Base-by-base conservation (phyloP, 37 sponge, comb jelly and placozoan genomes). In the Spongia lamella region DNA sequence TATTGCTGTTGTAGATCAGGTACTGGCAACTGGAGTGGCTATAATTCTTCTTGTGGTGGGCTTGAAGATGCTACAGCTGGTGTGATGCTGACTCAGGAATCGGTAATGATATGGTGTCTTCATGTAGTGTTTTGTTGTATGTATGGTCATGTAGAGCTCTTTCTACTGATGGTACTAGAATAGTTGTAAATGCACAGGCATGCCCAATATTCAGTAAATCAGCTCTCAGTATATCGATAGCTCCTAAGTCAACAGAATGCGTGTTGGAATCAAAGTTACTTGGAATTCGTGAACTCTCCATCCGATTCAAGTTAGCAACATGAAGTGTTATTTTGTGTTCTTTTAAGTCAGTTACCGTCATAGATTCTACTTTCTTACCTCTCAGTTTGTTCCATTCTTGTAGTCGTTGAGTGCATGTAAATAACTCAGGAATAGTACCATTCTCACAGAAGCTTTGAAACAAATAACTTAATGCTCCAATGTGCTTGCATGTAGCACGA, bases 401-500 rank as follows among this genome's bases (percentile, higher is more conserved):
- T 40, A 73, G 36, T 35, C 53, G 25, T 20, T 70, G 32, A 0
- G 81, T 80, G 72, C 72, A 80, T 14, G 72, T 80, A 20, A 52
- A 19, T 25, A 57, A 74, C 20, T 59, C 75, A n/a, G 75, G 60
- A 35, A 74, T 14, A 38, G 14, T 14, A 25, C 75, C 61, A 57
- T 22, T 32, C 9, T 39, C 25, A 59, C 61, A 57, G 29, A 74
- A 74, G 24, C 29, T 39, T 9, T 74, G 30, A 19, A 74, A 47
- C 21, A 53, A 51, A 70, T 80, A 80, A 36, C 81, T 70, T 50
- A 80, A 34, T 32, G 84, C 84, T 24, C 52, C 84, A 60, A 83
- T 76, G 63, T 82, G 83, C 37, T 70, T 76, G 63, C 84, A 76
- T 22, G 52, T 61, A 36, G 64, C 81, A 40, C 19, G 43, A 32